phyloP scores from a whole-genome alignment of 2,888 invertebrate genomes.

The Melitaea athalia region DNA sequence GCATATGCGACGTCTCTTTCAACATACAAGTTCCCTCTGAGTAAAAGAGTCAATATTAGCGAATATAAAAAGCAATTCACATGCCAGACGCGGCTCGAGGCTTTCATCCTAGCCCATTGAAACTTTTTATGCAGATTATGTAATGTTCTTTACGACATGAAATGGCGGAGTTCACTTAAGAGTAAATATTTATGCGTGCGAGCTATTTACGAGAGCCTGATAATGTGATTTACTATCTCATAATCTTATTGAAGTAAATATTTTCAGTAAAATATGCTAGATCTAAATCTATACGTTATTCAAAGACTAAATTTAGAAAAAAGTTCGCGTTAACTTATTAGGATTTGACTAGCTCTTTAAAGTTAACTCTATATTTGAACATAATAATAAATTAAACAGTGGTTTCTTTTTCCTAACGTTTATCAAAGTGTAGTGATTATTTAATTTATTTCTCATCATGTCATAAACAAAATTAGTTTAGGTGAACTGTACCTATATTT shows the following conservation, averaged over 20 bases:
- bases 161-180: conserved; percentile 77
- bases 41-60: conserved; percentile 68
- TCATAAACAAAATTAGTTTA: too few species aligned
- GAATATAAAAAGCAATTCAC: conserved; percentile 75
- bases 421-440: too few species aligned
- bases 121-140: conserved; percentile 81
- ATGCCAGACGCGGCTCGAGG: conserved; percentile 73
- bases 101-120: conserved; percentile 77
- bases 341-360: too few species aligned
- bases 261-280: not conserved
- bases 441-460: too few species aligned
- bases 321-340: not conserved
- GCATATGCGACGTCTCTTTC: conserved; percentile 21
- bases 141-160: conserved; percentile 78
- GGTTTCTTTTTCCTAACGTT: too few species aligned
- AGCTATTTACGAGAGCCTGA: conserved; percentile 48
- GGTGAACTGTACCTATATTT: too few species aligned
- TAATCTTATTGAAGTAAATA: not conserved
- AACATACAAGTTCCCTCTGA: conserved; percentile 41
- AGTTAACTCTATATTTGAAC: too few species aligned
- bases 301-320: not conserved
- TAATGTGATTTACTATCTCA: conserved; percentile 41
- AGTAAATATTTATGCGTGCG: conserved; percentile 69
- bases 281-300: not conserved
- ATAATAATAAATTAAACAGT: too few species aligned